These are phyloP conservation scores for Helicoverpa armigera DNA, from an alignment of 1,140 invertebrate genomes.

Conservation along the genomic window DNA sequence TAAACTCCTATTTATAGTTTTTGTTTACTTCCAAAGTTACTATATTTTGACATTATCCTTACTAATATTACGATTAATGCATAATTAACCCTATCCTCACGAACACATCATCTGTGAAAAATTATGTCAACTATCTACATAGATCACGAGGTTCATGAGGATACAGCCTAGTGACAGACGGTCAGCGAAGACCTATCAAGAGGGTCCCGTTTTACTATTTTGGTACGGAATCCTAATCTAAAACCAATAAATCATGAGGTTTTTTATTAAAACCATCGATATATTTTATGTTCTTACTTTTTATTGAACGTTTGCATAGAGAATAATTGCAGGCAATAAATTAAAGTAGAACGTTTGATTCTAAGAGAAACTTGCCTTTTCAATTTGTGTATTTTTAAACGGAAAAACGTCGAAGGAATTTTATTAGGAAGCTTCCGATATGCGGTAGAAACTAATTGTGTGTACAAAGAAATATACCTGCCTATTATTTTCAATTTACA, in stretches of 20 bases:
- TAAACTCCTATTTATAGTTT: no score
- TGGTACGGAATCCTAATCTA: background rate
- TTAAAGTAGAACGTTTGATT: slow-evolving; percentile 21
- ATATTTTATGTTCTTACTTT: slow-evolving; percentile 12
- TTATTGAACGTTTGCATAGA: background rate
- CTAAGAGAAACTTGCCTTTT: background rate
- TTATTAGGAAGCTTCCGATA: background rate
- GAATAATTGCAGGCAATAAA: slow-evolving; percentile 22
- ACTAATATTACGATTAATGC: no score
- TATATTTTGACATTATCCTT: no score
- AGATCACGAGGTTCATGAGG: no score
- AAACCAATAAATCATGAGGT: slow-evolving; percentile 38
- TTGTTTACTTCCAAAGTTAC: no score
- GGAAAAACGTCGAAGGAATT: background rate
- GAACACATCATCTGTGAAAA: no score
- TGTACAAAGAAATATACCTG: slow-evolving; percentile 6
- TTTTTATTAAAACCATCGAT: slow-evolving; percentile 45
- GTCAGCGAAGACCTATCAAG: no score
- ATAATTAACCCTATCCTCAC: no score
- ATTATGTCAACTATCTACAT: no score
- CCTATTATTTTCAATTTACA: slow-evolving; percentile 3
- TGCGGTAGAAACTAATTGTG: background rate
- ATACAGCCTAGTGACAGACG: no score
- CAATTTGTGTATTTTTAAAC: background rate
- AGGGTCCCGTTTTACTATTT: no score